Percentiles rank a stretch among this genome's conserved stretches.
Conservation (phyloP, 2,113 vertebrate genomes). For the Asarcornis scutulata region DNA sequence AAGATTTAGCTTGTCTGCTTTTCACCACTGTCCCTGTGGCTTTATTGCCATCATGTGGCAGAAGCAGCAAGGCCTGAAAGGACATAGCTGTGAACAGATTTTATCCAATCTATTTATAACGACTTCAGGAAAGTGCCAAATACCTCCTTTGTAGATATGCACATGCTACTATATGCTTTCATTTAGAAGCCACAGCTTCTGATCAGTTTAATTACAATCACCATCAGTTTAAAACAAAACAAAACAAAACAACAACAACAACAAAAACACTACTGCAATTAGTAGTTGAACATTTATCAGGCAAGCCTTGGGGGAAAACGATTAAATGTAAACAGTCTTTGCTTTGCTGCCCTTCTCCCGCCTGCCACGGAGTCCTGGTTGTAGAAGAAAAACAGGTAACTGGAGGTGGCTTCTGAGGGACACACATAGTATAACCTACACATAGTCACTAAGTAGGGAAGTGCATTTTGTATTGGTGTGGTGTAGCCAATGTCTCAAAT, state of each 20-base stretch:
- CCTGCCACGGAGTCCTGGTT: not conserved
- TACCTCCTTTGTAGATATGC: slow-evolving; percentile 2
- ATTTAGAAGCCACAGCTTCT: slow-evolving; percentile 23
- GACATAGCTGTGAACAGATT: not conserved
- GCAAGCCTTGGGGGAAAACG: slow-evolving; percentile 4
- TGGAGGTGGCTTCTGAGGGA: not conserved
- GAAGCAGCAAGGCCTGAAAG: slow-evolving; percentile 35
- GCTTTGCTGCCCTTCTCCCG: not conserved
- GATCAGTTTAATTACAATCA: slow-evolving; percentile 29
- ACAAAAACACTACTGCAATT: not conserved
- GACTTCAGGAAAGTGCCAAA: slow-evolving; percentile 17
- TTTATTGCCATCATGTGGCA: slow-evolving; percentile 68
- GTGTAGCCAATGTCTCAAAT: not conserved
- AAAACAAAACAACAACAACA: too few relatives aligned
- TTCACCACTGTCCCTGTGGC: slow-evolving; percentile 3
- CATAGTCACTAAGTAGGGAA: not conserved
- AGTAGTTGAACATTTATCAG: not conserved
- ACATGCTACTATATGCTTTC: not conserved
- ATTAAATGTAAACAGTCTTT: not conserved
- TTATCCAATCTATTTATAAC: slow-evolving; percentile 58
- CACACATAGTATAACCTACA: not conserved
- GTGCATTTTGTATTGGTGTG: not conserved
- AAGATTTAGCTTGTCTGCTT: not conserved
- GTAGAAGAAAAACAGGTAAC: not conserved
- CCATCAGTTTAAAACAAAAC: not conserved